A percentile compares a stretch with the other conserved stretches of the same genome.
Conservation (phyloP, 2,797 vertebrate species). For the Alfaro cultratus region DNA sequence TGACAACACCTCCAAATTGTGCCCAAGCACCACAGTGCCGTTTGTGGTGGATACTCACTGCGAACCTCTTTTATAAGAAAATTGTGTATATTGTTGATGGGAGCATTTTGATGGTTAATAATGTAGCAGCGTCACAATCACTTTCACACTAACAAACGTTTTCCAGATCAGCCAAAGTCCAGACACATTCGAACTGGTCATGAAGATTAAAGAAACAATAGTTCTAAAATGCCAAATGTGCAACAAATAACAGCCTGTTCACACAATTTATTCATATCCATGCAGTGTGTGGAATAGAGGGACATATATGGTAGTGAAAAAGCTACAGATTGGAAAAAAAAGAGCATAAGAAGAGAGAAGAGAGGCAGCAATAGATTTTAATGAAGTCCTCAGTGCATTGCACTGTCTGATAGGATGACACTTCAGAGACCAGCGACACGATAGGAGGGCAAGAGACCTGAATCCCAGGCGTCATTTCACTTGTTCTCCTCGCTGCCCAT, state of each 20-base stretch:
- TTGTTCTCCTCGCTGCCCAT: constrained; percentile 7
- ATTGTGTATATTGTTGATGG: not conserved
- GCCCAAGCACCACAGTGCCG: not conserved
- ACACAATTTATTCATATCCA: not conserved
- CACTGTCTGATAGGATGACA: constrained; percentile 43
- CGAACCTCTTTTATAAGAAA: not conserved
- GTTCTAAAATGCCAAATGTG: not conserved
- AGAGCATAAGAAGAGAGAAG: not conserved
- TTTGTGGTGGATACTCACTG: not conserved
- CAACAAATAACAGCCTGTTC: not conserved
- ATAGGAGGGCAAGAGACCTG: not conserved
- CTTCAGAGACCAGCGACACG: constrained; percentile 26
- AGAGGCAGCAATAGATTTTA: constrained; percentile 33
- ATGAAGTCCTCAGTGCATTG: constrained; percentile 41
- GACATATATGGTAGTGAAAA: not conserved
- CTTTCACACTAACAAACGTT: not conserved
- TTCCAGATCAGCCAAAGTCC: not conserved
- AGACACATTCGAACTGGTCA: not conserved
- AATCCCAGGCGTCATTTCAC: constrained; percentile 4
- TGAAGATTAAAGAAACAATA: not conserved
- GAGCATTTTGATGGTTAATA: not conserved
- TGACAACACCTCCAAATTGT: not conserved
- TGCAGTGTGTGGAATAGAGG: not conserved
- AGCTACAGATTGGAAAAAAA: not conserved
- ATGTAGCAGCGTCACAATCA: not conserved